Base-by-base conservation (phyloP, 2,113 vertebrate genomes). In the Mus spicilegus region DNA sequence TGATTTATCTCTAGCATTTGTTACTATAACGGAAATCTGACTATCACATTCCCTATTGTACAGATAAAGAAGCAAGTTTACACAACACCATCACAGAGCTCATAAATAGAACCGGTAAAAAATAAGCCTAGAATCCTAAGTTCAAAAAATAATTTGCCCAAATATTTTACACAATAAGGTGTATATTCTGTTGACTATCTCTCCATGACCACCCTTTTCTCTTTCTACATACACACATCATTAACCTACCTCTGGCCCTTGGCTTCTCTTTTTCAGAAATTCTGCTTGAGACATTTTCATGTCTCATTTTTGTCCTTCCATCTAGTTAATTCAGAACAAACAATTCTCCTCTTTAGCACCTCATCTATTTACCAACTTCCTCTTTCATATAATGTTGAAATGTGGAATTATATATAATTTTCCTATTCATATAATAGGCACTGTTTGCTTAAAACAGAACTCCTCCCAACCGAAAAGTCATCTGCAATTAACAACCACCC, bases 41-140 rank as follows among this genome's bases (percentile, higher is more conserved):
- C 3, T 84, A 73, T 33, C 9, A 67, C n/a, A 65, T 42, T 81
- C 28, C 28, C 28, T 30, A 65, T 46, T 92, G 36, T 63, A 80
- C 28, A 80, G 63, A 75, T 80, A 49, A 92, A 61, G 19, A 93
- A 90, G 58, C 76, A 96, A 97, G 49, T 54, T 91, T 78, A 56
- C 72, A 96, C 36, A 81, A 75, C 84, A 93, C 63, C 67, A 86
- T 72, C 42, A 80, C 33, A 88, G 8, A 58, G 77, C 58, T 61
- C 93, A 93, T 87, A 94, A 93, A 93, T 20, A 51, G 63, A 87
- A 67, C 7, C 75, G 36, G 63, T 78, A 30, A 87, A 94, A 65
- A 26, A 73, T 11, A 20, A 94, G 22, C 19, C n/a, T 73, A 89
- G 61, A 87, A 89, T 70, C 69, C 8, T 89, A 67, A 94, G 28